Evolutionary conservation across 2,113 vertebrate species (phyloP), one percentile per base, ranked within the genome.

Genomic region (Lagenorhynchus albirostris): DNA sequence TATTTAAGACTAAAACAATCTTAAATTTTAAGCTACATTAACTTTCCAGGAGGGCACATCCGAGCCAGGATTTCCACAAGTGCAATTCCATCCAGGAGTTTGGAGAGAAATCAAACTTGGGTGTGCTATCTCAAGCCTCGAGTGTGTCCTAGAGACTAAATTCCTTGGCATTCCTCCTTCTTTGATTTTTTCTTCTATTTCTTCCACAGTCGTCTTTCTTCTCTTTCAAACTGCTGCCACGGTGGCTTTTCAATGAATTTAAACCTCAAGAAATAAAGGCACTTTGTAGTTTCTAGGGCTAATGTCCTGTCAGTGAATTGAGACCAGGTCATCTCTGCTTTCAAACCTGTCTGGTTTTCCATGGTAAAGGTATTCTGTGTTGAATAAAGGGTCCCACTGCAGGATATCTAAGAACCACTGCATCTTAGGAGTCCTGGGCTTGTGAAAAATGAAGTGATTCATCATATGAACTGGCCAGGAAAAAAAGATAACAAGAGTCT

Each of bases 401-500:
- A 58, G 47, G 60, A 12, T 60, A 26, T 73, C 82, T 94, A 73
- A 77, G 74, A 94, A 90, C 33, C 15, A 67, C 38, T 85, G 65
- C 29, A 25, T 73, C 90, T 94, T 53, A 87, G 71, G 70, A 63
- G 76, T 90, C 44, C 47, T 36, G 65, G 60, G 70, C 38, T 63
- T 83, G 41, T 92, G 38, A 87, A 94, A 93, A 94, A 80, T 74
- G 84, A 97, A 95, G 10, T 91, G 89, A 92, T 95, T 84, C 84
- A 77, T 94, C 67, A 71, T 92, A 38, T 50, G 50, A 92, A 91
- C 67, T 55, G 36, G 62, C 55, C 60, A n/a, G 71, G 41, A 47
- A 96, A 94, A 95, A 96, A 95, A 84, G 86, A 62, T 63, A 93
- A 58, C 83, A 88, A 79, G 62, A 79, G 53, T 89, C 94, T 96